Evolutionary conservation across 2,113 vertebrate genomes (phyloP), one percentile per base, ranked within the genome.

Genomic region (Sterrhoptilus dennistouni): DNA sequence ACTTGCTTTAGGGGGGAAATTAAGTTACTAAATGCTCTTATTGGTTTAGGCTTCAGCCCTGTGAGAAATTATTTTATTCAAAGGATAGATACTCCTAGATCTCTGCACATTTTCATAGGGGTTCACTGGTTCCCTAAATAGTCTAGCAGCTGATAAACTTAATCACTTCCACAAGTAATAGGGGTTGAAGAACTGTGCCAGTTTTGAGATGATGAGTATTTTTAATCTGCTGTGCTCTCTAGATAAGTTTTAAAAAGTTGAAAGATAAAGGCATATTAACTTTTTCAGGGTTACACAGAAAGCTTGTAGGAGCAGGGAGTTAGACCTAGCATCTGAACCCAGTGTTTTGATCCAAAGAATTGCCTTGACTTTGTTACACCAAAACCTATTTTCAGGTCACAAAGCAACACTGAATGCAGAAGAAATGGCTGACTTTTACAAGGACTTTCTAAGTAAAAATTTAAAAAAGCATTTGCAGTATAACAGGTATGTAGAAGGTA

Each of bases 401-500:
- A 99, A 98, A 92, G 97, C 95, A 57, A 90, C 96, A 21, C 74
- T 99, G 91, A 97, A 74, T 94, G 98, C 98, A 74, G 99, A 99
- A 90, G 99, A 99, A 95, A 99, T 99, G 99, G 98, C 99, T 36
- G 97, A 98, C 44, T 99, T 99, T 92, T 99, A 99, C 97, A 99
- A 99, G 98, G 97, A 97, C 65, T 99, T 99, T 95, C 97, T 99
- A 80, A 98, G 98, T 87, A 98, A 96, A 97, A 99, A 99, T 97
- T 98, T 97, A 63, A 96, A 74, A 85, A 99, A 98, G 95, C 99
- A 99, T 66, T 88, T 98, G 88, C 88, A 76, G 66, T 99, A 99
- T 91, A 99, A 99, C 98, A 99, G 98, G 99, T 99, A 96, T 92
- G 98, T 98, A 23, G 76, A 64, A 82, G 1, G 31, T 52, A 65